Percentiles rank a stretch among this genome's conserved stretches.
These are phyloP conservation scores for Eubasilissa regina DNA, from an alignment of 1,140 invertebrate genomes.

Conservation along the genomic window DNA sequence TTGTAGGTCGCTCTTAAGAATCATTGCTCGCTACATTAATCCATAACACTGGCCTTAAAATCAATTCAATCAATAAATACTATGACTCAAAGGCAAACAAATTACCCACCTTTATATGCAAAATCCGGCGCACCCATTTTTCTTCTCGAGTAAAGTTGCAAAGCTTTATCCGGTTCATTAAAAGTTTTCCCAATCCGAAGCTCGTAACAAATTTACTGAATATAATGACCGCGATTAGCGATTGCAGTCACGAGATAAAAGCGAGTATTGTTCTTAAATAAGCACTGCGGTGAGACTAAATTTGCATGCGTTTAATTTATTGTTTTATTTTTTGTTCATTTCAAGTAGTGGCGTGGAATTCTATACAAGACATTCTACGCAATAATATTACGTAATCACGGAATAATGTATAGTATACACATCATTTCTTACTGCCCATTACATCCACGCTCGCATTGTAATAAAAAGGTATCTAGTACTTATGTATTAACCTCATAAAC, in stretches of 20 bases:
- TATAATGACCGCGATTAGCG: slow-evolving; percentile 23
- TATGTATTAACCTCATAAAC: too few species aligned
- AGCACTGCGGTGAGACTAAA: not conserved
- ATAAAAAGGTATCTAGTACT: too few species aligned
- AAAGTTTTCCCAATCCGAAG: slow-evolving; percentile 18
- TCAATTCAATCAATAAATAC: not conserved
- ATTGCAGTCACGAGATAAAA: slow-evolving; percentile 24
- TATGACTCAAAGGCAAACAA: slow-evolving; percentile 1
- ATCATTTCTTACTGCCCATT: too few species aligned
- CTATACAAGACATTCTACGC: not conserved
- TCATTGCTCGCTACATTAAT: not conserved
- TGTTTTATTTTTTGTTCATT: not conserved
- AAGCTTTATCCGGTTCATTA: slow-evolving; percentile 17
- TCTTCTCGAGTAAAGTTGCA: not conserved
- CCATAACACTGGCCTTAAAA: too few species aligned
- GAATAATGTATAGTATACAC: too few species aligned
- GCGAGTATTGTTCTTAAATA: slow-evolving; percentile 30
- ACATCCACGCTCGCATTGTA: too few species aligned
- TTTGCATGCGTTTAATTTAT: not conserved
- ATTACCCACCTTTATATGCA: slow-evolving; percentile 17
- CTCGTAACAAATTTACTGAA: slow-evolving; percentile 9
- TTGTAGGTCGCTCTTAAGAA: not conserved
- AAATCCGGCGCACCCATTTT: slow-evolving; percentile 11
- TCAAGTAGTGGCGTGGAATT: not conserved
- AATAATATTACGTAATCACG: too few species aligned